Percentiles rank a stretch among this genome's conserved stretches.
Conservation (phyloP, 2,888 invertebrate species). For the Drosophila anomelani region DNA sequence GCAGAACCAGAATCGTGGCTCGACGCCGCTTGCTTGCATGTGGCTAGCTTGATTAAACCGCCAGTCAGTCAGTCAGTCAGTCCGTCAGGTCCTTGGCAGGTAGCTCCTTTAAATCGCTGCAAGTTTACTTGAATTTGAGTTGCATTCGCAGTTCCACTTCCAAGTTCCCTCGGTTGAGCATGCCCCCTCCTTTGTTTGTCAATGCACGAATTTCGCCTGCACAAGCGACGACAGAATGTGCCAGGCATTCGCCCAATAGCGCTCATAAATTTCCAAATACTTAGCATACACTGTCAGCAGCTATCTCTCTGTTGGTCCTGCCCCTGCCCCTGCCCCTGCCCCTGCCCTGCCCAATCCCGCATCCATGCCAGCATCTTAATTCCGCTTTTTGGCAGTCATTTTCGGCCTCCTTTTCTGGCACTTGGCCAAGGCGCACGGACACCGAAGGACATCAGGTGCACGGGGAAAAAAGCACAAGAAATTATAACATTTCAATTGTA, state of each 20-base stretch:
- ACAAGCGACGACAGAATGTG: slow-evolving; percentile 31
- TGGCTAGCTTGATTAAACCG: slow-evolving; percentile 63
- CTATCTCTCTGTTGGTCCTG: slow-evolving; percentile 13
- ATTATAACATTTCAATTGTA: neutral
- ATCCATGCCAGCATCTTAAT: slow-evolving; percentile 43
- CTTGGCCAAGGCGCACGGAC: slow-evolving; percentile 37
- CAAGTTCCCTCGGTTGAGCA: slow-evolving; percentile 23
- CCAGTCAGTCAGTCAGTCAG: slow-evolving; percentile 5
- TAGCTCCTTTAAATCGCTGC: slow-evolving; percentile 7
- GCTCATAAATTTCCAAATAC: slow-evolving; percentile 65
- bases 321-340: no score
- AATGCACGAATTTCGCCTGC: slow-evolving; percentile 44
- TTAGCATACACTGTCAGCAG: slow-evolving; percentile 62
- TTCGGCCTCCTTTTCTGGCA: slow-evolving; percentile 47
- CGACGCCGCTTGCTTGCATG: slow-evolving; percentile 70
- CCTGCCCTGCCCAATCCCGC: neutral
- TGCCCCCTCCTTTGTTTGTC: slow-evolving; percentile 32
- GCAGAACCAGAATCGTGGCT: slow-evolving; percentile 53
- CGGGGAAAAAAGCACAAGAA: slow-evolving; percentile 7
- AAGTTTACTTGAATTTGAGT: slow-evolving; percentile 7
- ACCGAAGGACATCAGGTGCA: slow-evolving; percentile 18
- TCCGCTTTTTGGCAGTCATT: slow-evolving; percentile 57
- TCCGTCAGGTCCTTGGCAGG: slow-evolving; percentile 23
- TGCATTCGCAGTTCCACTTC: slow-evolving; percentile 3
- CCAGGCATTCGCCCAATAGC: slow-evolving; percentile 39